Percentiles rank a stretch among this genome's conserved stretches.
Evolutionary conservation across 1,140 invertebrate genomes (phyloP).

Genomic region (Drosophila leontia): DNA sequence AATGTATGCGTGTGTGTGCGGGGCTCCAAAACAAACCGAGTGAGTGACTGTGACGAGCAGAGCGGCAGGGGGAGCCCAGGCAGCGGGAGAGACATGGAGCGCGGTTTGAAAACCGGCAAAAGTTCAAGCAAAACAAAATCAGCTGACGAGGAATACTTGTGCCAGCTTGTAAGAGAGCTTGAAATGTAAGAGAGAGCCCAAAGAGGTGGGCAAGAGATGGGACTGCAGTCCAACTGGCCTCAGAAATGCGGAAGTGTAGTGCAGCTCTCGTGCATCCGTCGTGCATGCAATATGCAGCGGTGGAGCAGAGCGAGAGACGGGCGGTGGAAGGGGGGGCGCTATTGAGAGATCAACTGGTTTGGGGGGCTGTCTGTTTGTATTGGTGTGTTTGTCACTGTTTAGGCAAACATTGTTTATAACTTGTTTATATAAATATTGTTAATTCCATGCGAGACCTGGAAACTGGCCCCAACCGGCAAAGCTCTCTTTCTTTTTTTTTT

Average conservation of each 20-base stretch:
- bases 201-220: conserved; percentile 5
- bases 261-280: conserved; percentile 60
- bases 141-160: conserved; percentile 56
- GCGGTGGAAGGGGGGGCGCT: conserved; percentile 7
- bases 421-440: conserved; percentile 84
- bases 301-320: background rate
- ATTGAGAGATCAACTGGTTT: conserved; percentile 75
- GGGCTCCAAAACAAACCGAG: conserved; percentile 52
- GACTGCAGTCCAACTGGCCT: conserved; percentile 32
- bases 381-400: conserved; percentile 79
- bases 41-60: conserved; percentile 13
- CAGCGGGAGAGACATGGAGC: conserved; percentile 30
- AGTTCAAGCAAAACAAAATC: conserved; percentile 84
- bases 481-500: conserved; percentile 33
- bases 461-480: conserved; percentile 52
- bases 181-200: conserved; percentile 1
- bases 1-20: conserved; percentile 1
- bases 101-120: conserved; percentile 67
- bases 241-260: conserved; percentile 79
- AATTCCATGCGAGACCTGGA: conserved; percentile 66
- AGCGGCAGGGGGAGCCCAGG: conserved; percentile 2
- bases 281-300: conserved; percentile 70
- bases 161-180: conserved; percentile 15
- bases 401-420: conserved; percentile 83
- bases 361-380: conserved; percentile 34